phyloP scores from a whole-genome alignment of 2,888 invertebrate genomes.

The Aquatica leii region DNA sequence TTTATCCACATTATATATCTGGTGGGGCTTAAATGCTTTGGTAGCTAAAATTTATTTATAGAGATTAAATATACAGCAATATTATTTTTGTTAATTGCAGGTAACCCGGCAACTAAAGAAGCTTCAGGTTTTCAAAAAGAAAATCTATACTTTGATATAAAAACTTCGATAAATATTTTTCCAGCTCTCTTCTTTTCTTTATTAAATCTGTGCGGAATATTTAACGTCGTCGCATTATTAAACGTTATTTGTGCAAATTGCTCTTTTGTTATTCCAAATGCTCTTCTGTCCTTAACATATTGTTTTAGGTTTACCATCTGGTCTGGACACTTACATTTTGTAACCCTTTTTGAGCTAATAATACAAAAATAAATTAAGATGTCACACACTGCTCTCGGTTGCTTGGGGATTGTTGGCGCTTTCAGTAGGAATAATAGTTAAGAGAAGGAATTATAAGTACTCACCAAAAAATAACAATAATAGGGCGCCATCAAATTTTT shows the following conservation, averaged over 20 bases:
- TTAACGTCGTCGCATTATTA: not conserved
- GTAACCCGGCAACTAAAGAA: not conserved
- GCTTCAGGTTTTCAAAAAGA: slow-evolving; percentile 1
- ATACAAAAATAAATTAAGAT: too few species aligned
- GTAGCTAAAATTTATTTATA: too few species aligned
- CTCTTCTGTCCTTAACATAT: not conserved
- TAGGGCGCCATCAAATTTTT: too few species aligned
- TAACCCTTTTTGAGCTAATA: too few species aligned
- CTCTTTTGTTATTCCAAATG: not conserved
- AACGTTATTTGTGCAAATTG: not conserved
- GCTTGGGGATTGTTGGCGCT: too few species aligned
- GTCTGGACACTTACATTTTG: too few species aligned
- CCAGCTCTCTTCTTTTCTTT: not conserved
- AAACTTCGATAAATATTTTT: not conserved
- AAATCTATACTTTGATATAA: too few species aligned
- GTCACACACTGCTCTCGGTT: too few species aligned
- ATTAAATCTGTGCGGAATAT: not conserved
- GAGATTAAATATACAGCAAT: not conserved
- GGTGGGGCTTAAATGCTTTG: not conserved
- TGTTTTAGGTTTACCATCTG: not conserved
- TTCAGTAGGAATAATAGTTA: too few species aligned
- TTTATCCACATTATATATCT: too few species aligned
- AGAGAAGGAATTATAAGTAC: too few species aligned
- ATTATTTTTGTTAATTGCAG: not conserved
- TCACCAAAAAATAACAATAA: too few species aligned